Conservation (phyloP, 2,888 invertebrate species). For the Trypoxylon attenuatum region DNA sequence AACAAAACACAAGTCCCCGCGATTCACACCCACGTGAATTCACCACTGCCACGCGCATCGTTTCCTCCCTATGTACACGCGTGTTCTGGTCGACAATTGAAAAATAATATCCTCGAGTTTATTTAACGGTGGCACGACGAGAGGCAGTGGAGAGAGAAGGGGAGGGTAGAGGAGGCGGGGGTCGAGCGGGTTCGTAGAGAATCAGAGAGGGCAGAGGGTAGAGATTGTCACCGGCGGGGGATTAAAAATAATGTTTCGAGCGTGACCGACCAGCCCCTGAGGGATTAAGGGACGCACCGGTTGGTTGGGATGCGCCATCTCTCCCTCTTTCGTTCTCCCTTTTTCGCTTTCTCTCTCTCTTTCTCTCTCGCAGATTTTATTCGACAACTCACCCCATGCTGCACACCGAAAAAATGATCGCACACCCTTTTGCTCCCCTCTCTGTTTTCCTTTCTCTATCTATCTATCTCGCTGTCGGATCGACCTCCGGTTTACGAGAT, state of each 20-base stretch:
- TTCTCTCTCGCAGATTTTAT: too few relatives aligned
- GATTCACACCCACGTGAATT: constrained; percentile 18
- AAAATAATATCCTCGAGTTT: constrained; percentile 73
- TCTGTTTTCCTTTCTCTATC: constrained; percentile 30
- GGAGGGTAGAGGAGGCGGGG: too few relatives aligned
- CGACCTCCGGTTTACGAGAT: too few relatives aligned
- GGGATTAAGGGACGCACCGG: constrained; percentile 61
- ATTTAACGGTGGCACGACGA: constrained; percentile 61
- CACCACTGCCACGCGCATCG: not conserved
- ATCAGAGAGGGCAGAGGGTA: too few relatives aligned
- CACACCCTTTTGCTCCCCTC: constrained; percentile 2
- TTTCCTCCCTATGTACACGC: constrained; percentile 10
- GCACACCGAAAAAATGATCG: constrained; percentile 8
- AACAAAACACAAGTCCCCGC: constrained; percentile 56
- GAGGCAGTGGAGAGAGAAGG: too few relatives aligned
- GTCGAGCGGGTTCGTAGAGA: too few relatives aligned
- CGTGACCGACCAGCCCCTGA: constrained; percentile 66
- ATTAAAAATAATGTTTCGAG: constrained; percentile 73
- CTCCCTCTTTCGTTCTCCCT: too few relatives aligned
- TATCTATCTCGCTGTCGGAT: too few relatives aligned
- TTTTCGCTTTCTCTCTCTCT: too few relatives aligned
- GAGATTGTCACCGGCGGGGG: constrained; percentile 60
- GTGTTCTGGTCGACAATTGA: constrained; percentile 62
- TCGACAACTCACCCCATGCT: constrained; percentile 17
- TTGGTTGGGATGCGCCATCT: constrained; percentile 42